phyloP scores from a whole-genome alignment of 2,888 invertebrate genomes.

The Andrena trimmerana region DNA sequence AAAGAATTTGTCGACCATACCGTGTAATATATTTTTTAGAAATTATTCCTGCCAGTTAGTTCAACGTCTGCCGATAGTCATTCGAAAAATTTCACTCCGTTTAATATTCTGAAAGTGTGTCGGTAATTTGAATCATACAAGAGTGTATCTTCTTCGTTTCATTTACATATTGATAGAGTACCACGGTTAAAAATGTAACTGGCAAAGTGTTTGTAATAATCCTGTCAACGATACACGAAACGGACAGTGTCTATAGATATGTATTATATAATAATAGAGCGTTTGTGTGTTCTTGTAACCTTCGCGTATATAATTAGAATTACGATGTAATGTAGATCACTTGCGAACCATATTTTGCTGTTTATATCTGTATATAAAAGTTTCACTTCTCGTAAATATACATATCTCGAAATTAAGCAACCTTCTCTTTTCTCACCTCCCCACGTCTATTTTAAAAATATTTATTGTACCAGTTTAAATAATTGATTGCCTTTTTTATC shows the following conservation, averaged over 20 bases:
- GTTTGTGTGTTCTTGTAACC: constrained; percentile 42
- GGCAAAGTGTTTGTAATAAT: constrained; percentile 29
- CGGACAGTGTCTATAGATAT: constrained; percentile 74
- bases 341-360: constrained; percentile 58
- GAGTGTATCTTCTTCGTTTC: neutral
- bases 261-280: constrained; percentile 75
- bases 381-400: constrained; percentile 76
- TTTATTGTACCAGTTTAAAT: too few species aligned
- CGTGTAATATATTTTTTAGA: constrained; percentile 17
- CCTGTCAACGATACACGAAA: constrained; percentile 18
- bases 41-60: neutral
- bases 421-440: neutral
- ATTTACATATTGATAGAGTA: neutral
- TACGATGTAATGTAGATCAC: constrained; percentile 51
- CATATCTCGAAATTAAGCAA: constrained; percentile 54
- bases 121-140: neutral
- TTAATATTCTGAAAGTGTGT: neutral
- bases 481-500: neutral
- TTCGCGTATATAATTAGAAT: constrained; percentile 15
- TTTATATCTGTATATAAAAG: constrained; percentile 69
- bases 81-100: neutral
- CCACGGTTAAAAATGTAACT: neutral
- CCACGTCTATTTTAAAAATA: too few species aligned
- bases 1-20: constrained; percentile 19
- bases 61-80: neutral